Conservation (phyloP, 2,797 vertebrate species). For the Squalus acanthias region DNA sequence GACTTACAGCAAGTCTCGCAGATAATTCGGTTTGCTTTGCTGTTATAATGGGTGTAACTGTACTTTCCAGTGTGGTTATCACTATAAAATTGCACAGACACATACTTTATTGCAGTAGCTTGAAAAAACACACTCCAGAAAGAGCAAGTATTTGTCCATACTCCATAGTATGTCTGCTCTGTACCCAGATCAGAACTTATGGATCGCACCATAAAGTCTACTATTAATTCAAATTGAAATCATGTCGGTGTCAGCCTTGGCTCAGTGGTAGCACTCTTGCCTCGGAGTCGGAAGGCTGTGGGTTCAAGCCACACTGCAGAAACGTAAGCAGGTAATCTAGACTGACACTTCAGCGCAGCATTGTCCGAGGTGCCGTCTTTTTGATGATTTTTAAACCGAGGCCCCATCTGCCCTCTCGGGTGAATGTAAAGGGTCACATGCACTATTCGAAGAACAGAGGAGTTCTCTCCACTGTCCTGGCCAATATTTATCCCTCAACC, state of each 20-base stretch:
- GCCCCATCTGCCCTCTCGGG: background rate
- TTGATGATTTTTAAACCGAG: background rate
- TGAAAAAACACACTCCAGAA: background rate
- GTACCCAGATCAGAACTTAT: background rate
- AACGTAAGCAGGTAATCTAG: background rate
- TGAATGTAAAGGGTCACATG: background rate
- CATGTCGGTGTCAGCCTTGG: background rate
- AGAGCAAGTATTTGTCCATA: background rate
- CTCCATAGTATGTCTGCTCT: background rate
- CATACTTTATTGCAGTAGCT: background rate
- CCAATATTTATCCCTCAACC: background rate
- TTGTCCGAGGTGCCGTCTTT: background rate
- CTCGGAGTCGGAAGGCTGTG: background rate
- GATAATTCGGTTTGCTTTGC: background rate
- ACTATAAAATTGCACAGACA: background rate
- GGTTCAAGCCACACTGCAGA: background rate
- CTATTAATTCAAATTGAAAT: background rate
- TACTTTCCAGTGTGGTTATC: background rate
- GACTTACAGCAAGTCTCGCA: background rate
- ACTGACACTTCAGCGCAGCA: background rate
- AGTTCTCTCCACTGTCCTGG: background rate
- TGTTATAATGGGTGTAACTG: background rate
- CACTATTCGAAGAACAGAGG: background rate
- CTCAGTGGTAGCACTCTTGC: background rate
- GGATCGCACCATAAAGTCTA: background rate